Evolutionary conservation across 2,113 vertebrate species (phyloP).

Genomic region (Ciconia maguari): DNA sequence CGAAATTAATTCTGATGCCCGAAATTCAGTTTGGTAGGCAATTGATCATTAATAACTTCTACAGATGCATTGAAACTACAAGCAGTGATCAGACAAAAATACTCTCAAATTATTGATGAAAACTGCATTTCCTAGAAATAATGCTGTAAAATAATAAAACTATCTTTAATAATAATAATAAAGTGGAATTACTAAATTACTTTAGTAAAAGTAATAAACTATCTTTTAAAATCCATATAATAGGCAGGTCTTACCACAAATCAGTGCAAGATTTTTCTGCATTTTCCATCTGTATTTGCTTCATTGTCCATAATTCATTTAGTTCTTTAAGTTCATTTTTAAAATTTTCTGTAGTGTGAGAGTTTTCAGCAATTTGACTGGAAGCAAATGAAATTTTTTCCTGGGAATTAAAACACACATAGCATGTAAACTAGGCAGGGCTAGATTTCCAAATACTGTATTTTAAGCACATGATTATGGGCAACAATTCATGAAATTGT

Average conservation of each 20-base stretch:
- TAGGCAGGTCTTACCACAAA: background rate
- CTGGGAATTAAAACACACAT: conserved; percentile 30
- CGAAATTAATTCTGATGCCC: background rate
- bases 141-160: background rate
- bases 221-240: background rate
- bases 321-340: conserved; percentile 8
- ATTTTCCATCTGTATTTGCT: background rate
- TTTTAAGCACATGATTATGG: background rate
- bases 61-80: background rate
- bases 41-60: background rate
- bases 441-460: background rate
- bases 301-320: background rate
- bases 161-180: background rate
- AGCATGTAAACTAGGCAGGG: background rate
- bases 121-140: background rate
- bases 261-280: background rate
- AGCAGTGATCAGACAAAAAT: background rate
- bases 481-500: background rate
- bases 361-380: conserved; percentile 34
- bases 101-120: background rate
- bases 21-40: background rate
- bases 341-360: conserved; percentile 46
- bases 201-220: background rate
- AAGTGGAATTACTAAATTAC: background rate
- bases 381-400: conserved; percentile 25